Conservation (phyloP, 2,797 vertebrate genomes). For the Odontamblyopus lacepedii region DNA sequence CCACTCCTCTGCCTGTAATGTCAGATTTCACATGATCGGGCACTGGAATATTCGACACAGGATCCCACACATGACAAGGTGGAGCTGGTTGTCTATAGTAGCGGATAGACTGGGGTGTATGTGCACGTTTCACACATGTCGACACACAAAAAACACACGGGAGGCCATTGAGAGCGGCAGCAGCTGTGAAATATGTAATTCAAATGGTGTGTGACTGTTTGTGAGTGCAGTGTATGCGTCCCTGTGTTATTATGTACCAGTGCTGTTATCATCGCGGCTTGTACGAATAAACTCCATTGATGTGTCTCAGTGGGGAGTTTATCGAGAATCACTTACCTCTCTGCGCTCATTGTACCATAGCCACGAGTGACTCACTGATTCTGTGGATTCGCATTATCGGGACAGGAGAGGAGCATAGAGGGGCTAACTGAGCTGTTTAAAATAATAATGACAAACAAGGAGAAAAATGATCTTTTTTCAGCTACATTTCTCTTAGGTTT, state of each 20-base stretch:
- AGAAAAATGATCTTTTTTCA: not conserved
- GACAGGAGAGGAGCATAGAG: conserved; percentile 40
- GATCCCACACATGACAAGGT: conserved; percentile 70
- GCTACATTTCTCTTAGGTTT: too few relatives aligned
- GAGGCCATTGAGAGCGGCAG: conserved; percentile 71
- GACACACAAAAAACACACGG: conserved; percentile 76
- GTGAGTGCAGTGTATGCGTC: conserved; percentile 36
- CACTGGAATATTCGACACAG: conserved; percentile 63
- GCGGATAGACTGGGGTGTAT: conserved; percentile 34
- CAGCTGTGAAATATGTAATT: conserved; percentile 81
- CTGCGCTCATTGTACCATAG: conserved; percentile 60
- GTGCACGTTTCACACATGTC: conserved; percentile 72
- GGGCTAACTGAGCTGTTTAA: conserved; percentile 39
- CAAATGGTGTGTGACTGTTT: conserved; percentile 72
- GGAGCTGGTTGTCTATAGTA: conserved; percentile 55
- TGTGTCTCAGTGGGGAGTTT: conserved; percentile 72
- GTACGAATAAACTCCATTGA: conserved; percentile 72
- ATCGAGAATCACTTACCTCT: conserved; percentile 72
- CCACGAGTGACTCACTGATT: conserved; percentile 58
- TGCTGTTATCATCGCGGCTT: conserved; percentile 64
- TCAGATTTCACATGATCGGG: conserved; percentile 72
- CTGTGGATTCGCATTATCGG: conserved; percentile 23
- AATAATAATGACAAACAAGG: conserved; percentile 33
- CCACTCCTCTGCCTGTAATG: conserved; percentile 32
- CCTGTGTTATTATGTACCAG: conserved; percentile 48